Evolutionary conservation across 2,113 vertebrate genomes (phyloP), one percentile per base, ranked within the genome.

Genomic region (Gallinago paraguaiae): DNA sequence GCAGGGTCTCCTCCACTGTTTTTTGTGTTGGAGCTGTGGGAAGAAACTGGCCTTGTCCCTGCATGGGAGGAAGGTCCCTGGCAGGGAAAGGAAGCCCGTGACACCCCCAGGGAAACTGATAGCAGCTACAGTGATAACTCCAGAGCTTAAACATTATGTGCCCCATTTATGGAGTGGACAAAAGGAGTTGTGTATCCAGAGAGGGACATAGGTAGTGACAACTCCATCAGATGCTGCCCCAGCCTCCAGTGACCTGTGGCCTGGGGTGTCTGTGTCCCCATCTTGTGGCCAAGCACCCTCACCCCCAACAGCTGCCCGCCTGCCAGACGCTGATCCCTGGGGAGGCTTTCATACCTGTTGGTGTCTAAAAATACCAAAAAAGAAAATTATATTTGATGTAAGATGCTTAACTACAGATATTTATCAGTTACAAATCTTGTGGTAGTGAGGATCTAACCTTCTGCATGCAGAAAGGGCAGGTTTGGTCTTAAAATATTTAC

Each of bases 131-230:
- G 41, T 1, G 4, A 45, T 18, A 84, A 53, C 31, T 46, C 35
- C 31, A 53, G n/a, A 56, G 27, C 1, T 59, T 15, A 31, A 53
- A 50, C 0, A 3, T 19, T 4, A 50, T 13, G 11, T 74, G 13
- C 17, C 33, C 19, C 2, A 0, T 45, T 43, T 17, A 3, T 8
- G 50, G 30, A 22, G 31, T 45, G 57, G 24, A 43, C 27, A 1
- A 71, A 72, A 37, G 13, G 17, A 1, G 0, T 3, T 50, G 48
- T 2, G 1, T 7, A n/a, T 5, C 23, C 4, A 0, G 7, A 87
- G 48, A 76, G 48, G n/a, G 30, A 28, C 19, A 6, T 4, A 30
- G 0, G 0, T 12, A 46, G 31, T 0, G 2, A 30, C 7, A 76
- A 59, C 43, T 50, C 63, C 39, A 33, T 9, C 1, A 2, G 27